phyloP scores from a whole-genome alignment of 2,888 invertebrate genomes.

The Malacosoma neustria region DNA sequence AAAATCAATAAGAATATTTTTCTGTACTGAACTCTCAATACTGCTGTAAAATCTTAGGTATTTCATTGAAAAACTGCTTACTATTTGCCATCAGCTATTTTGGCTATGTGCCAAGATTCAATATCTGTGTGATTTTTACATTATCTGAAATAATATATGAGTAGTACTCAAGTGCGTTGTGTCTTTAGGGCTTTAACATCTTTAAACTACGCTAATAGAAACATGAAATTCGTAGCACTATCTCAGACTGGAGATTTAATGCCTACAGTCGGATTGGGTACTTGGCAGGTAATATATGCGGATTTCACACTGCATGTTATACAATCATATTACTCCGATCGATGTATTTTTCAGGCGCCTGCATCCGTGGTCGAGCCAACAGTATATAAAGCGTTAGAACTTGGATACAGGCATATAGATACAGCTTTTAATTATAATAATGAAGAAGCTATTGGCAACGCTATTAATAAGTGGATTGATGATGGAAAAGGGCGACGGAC shows the following conservation, averaged over 20 bases:
- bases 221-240: slow-evolving; percentile 60
- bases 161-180: slow-evolving; percentile 22
- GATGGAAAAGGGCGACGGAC: slow-evolving; percentile 78
- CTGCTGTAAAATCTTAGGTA: neutral
- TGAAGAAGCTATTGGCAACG: slow-evolving; percentile 83
- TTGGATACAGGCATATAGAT: slow-evolving; percentile 85
- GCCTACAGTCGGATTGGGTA: slow-evolving; percentile 83
- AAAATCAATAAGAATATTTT: slow-evolving; percentile 5
- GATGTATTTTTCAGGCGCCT: slow-evolving; percentile 62
- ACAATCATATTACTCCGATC: no score
- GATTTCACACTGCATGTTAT: no score
- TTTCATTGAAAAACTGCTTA: neutral
- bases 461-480: slow-evolving; percentile 78
- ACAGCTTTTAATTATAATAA: slow-evolving; percentile 88
- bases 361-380: slow-evolving; percentile 78
- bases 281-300: slow-evolving; percentile 76
- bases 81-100: slow-evolving; percentile 5
- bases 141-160: slow-evolving; percentile 32
- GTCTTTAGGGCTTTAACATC: slow-evolving; percentile 21
- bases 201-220: slow-evolving; percentile 30
- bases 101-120: slow-evolving; percentile 48
- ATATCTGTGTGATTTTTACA: slow-evolving; percentile 29
- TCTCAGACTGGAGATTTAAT: slow-evolving; percentile 71
- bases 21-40: neutral
- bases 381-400: slow-evolving; percentile 78